Conservation (phyloP, 2,888 invertebrate species). For the Clostera curtula region DNA sequence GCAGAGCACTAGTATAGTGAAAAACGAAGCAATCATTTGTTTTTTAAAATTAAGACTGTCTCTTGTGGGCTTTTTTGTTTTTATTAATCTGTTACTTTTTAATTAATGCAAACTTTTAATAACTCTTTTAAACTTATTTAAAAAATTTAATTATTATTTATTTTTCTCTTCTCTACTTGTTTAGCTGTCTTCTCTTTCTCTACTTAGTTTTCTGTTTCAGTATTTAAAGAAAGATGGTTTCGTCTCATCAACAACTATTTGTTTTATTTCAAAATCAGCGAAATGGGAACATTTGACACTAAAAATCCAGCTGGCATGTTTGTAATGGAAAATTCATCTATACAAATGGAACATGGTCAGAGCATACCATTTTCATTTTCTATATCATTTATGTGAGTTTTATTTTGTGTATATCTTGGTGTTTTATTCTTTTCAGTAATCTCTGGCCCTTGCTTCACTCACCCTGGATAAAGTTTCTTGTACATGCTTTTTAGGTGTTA, state of each 20-base stretch:
- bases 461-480: too few relatives aligned
- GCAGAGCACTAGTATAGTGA: too few relatives aligned
- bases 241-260: conserved; percentile 83
- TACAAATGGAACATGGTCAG: conserved; percentile 79
- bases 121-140: too few relatives aligned
- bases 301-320: conserved; percentile 82
- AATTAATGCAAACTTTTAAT: too few relatives aligned
- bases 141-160: background rate
- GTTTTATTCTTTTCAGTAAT: too few relatives aligned
- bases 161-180: background rate
- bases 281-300: conserved; percentile 77
- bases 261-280: conserved; percentile 84
- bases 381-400: conserved; percentile 77
- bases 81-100: too few relatives aligned
- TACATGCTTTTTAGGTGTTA: too few relatives aligned
- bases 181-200: conserved; percentile 1
- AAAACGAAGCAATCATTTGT: too few relatives aligned
- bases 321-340: conserved; percentile 82
- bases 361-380: conserved; percentile 85
- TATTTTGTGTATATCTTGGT: conserved; percentile 2
- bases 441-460: too few relatives aligned
- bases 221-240: conserved; percentile 86
- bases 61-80: too few relatives aligned
- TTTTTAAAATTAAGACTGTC: too few relatives aligned
- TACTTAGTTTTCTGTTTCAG: conserved; percentile 55